Base-by-base conservation (phyloP, 2,113 vertebrate genomes). In the Barnardius zonarius region DNA sequence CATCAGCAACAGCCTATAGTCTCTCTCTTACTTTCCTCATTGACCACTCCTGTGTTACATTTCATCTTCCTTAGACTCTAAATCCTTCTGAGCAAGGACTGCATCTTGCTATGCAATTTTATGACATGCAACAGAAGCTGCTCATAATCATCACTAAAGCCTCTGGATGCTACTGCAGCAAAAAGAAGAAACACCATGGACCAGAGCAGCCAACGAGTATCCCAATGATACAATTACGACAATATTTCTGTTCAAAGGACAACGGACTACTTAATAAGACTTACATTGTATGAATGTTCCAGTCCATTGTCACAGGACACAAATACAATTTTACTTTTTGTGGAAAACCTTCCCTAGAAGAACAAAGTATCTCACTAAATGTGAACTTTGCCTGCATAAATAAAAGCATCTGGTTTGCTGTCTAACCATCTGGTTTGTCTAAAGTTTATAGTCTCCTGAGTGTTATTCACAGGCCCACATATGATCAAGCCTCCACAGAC, bases 401-500 rank as follows among this genome's bases (percentile, higher is more conserved):
- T 96, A 98, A 98, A 97, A 96, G 88, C 97, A 98, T 98, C 97
- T 98, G 97, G 83, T 67, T 76, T 94, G 92, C 84, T 93, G 74
- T 90, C 93, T 88, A 97, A 96, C 95, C 97, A 98, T 98, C 97
- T 98, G 97, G 93, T 95, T 80, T 95, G 87, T 95, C 95, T 97
- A 80, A 97, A 96, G 95, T 97, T 97, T 98, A 96, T 39, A 59
- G 97, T 98, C 97, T 97, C 96, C 84, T 90, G 97, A 97, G 97
- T 95, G 87, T 92, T 97, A 89, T 95, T 96, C 93, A 94, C 72
- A 96, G 90, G 68, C 97, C 94, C 94, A 97, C 95, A 96, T 97
- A 97, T 87, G 94, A 97, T 96, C 30, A 95, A 97, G 93, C 85
- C 76, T 97, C 93, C 86, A 92, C 77, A 96, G 96, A 96, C 88